A percentile compares a stretch with the other conserved stretches of the same genome.
Evolutionary conservation across 2,888 invertebrate genomes (phyloP).

Genomic region (Caenorhabditis uteleia): DNA sequence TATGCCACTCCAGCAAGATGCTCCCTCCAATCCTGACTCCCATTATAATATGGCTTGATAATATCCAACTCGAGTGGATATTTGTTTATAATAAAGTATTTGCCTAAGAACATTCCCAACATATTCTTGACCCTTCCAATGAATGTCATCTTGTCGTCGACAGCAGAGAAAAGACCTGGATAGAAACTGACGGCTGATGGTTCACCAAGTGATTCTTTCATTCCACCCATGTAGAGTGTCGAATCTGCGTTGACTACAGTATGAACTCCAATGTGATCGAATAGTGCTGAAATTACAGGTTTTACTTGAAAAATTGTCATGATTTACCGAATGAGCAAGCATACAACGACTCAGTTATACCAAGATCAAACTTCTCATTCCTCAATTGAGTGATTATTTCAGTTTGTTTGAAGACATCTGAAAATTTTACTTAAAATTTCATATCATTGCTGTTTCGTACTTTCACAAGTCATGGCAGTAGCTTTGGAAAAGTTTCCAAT

Average conservation of each 20-base stretch:
- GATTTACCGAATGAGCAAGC: conserved; percentile 18
- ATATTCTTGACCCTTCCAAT: conserved; percentile 14
- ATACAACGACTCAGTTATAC: conserved; percentile 16
- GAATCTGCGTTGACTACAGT: conserved; percentile 24
- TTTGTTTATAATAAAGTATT: not conserved
- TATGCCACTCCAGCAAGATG: conserved; percentile 19
- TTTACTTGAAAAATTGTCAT: too few species aligned
- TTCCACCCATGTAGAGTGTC: conserved; percentile 6
- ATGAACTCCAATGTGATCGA: conserved; percentile 26
- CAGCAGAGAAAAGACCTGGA: conserved; percentile 11
- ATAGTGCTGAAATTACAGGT: conserved; percentile 16
- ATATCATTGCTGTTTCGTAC: too few species aligned
- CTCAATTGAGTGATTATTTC: conserved; percentile 11
- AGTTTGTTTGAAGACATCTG: conserved; percentile 14
- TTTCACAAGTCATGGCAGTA: conserved; percentile 1
- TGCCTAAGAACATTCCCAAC: not conserved
- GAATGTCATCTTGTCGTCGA: conserved; percentile 12
- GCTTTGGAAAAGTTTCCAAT: conserved; percentile 2
- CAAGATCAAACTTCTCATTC: conserved; percentile 27
- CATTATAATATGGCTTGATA: conserved; percentile 15
- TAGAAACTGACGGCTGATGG: conserved; percentile 15
- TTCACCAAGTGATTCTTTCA: conserved; percentile 21
- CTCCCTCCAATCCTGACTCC: conserved; percentile 11
- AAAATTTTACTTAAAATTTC: too few species aligned
- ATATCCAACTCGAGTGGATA: conserved; percentile 13